These are phyloP conservation scores for Physocephala rufipes DNA, from an alignment of 2,888 invertebrate species.

Conservation along the genomic window DNA sequence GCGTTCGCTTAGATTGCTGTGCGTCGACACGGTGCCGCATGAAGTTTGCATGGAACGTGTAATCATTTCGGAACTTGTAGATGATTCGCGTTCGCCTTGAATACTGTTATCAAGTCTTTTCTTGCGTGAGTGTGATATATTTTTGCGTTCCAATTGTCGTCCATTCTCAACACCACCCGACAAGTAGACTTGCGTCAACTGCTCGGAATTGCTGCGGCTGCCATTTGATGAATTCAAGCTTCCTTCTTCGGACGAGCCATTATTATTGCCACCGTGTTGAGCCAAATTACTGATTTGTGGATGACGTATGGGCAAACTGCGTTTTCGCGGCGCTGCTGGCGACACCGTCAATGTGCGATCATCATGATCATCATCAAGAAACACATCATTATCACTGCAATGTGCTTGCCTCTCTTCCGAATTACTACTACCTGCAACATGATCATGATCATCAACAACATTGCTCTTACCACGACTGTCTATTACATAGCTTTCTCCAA, in stretches of 20 bases:
- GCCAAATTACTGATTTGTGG: conserved; percentile 61
- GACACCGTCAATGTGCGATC: conserved; percentile 59
- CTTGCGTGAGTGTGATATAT: conserved; percentile 42
- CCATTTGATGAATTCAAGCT: conserved; percentile 62
- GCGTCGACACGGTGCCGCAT: conserved; percentile 60
- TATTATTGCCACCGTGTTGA: conserved; percentile 35
- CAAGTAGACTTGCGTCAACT: conserved; percentile 58
- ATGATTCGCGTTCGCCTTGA: conserved; percentile 52
- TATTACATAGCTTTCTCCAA: conserved; percentile 47
- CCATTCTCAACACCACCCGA: conserved; percentile 41
- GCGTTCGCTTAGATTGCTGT: conserved; percentile 66
- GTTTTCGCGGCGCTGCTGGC: conserved; percentile 58
- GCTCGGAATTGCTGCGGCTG: conserved; percentile 61
- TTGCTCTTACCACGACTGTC: conserved; percentile 52
- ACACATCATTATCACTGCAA: conserved; percentile 50
- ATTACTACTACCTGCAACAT: conserved; percentile 29
- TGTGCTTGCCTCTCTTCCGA: conserved; percentile 49
- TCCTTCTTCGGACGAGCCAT: conserved; percentile 64
- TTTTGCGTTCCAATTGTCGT: conserved; percentile 45
- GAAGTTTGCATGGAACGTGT: conserved; percentile 81
- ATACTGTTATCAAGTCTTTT: conserved; percentile 49
- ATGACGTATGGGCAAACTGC: conserved; percentile 63
- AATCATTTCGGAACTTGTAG: conserved; percentile 67
- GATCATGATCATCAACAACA: conserved; percentile 24
- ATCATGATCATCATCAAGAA: conserved; percentile 52